phyloP scores from a whole-genome alignment of 2,797 vertebrate species.

The Phaenicophaeus curvirostris region DNA sequence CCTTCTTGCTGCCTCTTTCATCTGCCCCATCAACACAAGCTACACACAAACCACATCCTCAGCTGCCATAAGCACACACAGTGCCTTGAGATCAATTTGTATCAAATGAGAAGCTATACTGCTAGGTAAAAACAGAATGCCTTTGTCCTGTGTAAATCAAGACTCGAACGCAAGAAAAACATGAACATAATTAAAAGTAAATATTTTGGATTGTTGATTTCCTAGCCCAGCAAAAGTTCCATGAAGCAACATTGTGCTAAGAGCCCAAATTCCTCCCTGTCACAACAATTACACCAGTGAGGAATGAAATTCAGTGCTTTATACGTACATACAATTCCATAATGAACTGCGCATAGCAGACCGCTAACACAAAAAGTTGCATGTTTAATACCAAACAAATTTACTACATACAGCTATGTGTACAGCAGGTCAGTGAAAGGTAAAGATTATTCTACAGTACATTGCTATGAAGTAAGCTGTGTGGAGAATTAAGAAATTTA shows the following conservation, averaged over 20 bases:
- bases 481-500: constrained; percentile 47
- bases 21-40: not conserved
- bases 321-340: accelerated
- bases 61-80: not conserved
- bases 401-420: not conserved
- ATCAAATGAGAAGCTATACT: not conserved
- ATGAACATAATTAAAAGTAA: not conserved
- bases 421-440: not conserved
- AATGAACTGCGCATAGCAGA: not conserved
- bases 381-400: not conserved
- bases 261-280: not conserved
- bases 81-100: not conserved
- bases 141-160: not conserved
- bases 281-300: not conserved
- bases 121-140: not conserved
- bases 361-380: not conserved
- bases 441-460: not conserved
- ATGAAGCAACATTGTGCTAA: not conserved
- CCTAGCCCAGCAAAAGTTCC: not conserved
- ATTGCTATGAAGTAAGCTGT: not conserved
- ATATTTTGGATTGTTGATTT: not conserved
- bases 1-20: not conserved
- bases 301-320: not conserved
- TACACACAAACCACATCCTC: constrained; percentile 21
- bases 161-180: not conserved